phyloP scores from a whole-genome alignment of 2,888 invertebrate species.

The Brachynemurus nebulosus region DNA sequence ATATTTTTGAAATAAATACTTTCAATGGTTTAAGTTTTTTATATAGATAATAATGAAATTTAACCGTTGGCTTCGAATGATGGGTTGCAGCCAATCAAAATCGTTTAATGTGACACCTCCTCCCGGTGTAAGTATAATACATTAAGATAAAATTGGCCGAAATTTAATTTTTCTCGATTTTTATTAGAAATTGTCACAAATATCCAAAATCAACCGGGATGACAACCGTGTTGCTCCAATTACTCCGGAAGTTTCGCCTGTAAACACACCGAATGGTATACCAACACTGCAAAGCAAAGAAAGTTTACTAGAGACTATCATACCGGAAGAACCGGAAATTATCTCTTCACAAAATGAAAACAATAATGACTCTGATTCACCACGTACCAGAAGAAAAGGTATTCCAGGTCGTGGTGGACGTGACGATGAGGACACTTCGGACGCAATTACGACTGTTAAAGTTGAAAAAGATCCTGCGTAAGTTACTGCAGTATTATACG shows the following conservation, averaged over 20 bases:
- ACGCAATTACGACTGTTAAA: background rate
- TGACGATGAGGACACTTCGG: background rate
- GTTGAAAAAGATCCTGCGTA: slow-evolving; percentile 3
- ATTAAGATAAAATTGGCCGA: background rate
- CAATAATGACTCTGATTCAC: background rate
- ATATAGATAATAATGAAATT: background rate
- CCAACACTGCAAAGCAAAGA: background rate
- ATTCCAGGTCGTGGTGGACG: background rate
- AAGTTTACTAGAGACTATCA: no score
- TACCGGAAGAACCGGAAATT: no score
- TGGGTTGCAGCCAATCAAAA: background rate
- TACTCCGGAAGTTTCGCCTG: background rate
- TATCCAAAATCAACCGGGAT: no score
- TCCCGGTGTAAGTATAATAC: slow-evolving; percentile 5
- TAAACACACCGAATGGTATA: background rate
- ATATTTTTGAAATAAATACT: no score
- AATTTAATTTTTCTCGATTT: no score
- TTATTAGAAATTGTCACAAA: no score
- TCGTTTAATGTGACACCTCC: background rate
- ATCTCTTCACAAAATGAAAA: no score
- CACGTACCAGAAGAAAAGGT: background rate
- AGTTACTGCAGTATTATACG: background rate
- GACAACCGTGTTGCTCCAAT: no score
- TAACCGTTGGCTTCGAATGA: background rate
- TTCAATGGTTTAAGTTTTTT: no score